Evolutionary conservation across 1,140 invertebrate genomes (phyloP), one percentile per base, ranked within the genome.

Genomic region (Scylla paramamosain): DNA sequence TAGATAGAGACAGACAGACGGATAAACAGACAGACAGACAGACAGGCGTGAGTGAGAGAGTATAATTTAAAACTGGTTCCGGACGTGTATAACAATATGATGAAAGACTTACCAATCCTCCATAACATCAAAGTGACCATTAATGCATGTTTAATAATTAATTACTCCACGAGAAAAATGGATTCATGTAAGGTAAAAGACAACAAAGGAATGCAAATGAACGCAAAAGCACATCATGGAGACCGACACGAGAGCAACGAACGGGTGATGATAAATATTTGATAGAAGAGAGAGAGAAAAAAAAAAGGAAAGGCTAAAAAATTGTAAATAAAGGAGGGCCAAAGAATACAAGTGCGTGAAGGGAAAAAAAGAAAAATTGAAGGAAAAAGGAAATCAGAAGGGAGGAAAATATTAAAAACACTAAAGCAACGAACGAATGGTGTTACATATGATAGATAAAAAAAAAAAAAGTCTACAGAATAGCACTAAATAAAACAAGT

Each of bases 131-230:
- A 77, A 77, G 67, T 25, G 67, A 7, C 67, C 67, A n/a, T 77
- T n/a, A 77, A 77, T 77, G 67, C 67, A 77, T 77, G 67, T 77
- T 77, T 77, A 77, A 77, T 77, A 77, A 77, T 77, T 77, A 7
- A 77, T 77, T 77, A n/a, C 67, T 12, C 67, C 67, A n/a, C 67
- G 67, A 77, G 20, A 77, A 77, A 77, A 77, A 77, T n/a, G 67
- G 67, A 77, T n/a, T n/a, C 25, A n/a, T 77, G 67, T 77, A 77
- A n/a, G 67, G 67, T n/a, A 77, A 77, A 77, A 77, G 67, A 77
- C 67, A 77, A n/a, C 67, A 77, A 77, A 77, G 67, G 67, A 77
- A 77, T 77, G 67, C 67, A 77, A 77, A 77, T 77, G 67, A 77
- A n/a, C 67, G n/a, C 20, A 77, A 7, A 77, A 77, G 20, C 12